Evolutionary conservation across 23 tunicate genomes (phyloP).

Genomic region (Styela clava): DNA sequence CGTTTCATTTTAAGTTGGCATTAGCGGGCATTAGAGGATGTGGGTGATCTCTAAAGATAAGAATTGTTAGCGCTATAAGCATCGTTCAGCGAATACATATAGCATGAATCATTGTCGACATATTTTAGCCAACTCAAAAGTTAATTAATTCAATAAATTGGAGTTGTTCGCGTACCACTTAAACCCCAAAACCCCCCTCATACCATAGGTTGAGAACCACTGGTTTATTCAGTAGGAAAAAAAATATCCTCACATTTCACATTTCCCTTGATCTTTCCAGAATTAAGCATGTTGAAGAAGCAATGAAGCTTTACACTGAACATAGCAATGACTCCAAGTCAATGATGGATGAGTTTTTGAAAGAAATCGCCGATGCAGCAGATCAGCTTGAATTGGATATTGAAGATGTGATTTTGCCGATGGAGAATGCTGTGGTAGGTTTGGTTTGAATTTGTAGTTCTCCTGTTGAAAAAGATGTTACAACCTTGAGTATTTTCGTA

Average conservation of each 20-base stretch:
- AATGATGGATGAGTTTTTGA: slow-evolving; percentile 76
- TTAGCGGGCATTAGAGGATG: no score
- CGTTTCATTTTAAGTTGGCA: no score
- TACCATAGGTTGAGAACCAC: no score
- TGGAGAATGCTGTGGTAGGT: slow-evolving; percentile 6
- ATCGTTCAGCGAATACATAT: no score
- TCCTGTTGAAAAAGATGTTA: no score
- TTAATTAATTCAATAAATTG: not conserved
- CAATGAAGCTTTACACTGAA: slow-evolving; percentile 42
- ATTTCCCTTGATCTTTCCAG: slow-evolving; percentile 34
- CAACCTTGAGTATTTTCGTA: no score
- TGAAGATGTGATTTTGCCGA: not conserved
- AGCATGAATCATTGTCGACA: no score
- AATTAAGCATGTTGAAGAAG: slow-evolving; percentile 53
- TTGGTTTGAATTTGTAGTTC: no score
- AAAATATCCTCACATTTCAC: not conserved
- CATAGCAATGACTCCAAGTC: slow-evolving; percentile 57
- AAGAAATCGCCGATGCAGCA: slow-evolving; percentile 85
- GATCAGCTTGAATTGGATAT: slow-evolving; percentile 67
- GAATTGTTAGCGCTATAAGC: no score
- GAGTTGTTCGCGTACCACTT: no score
- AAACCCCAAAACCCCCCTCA: not conserved
- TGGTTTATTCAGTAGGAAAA: not conserved
- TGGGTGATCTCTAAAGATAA: no score
- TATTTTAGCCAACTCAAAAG: no score